Evolutionary conservation across 2,888 invertebrate species (phyloP), one percentile per base, ranked within the genome.

Genomic region (Ornithoptera alexandrae): DNA sequence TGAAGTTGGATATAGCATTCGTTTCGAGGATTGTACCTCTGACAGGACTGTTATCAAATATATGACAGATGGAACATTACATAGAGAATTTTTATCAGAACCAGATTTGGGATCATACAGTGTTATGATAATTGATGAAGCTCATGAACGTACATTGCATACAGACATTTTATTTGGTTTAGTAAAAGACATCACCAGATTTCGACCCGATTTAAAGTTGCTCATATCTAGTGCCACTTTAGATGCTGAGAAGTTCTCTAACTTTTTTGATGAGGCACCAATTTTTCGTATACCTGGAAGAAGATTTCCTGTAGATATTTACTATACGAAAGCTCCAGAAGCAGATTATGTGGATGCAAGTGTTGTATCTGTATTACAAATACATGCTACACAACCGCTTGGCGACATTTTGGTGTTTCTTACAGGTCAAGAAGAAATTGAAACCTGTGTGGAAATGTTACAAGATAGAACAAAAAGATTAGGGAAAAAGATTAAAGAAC

Each of bases 61-160:
- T 84, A 99, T 99, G 99, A 99, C 99, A 46, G 99, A 99, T 89
- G 99, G 99, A 80, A 99, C 99, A 81, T 89, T 99, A 60, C 97
- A 99, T 75, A 93, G 99, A 80, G 99, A 99, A 90, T 99, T 99
- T 86, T 93, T 99, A 2, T 97, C 98, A 60, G 99, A 99, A 87
- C 99, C 99, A 0, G 99, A 99, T 92, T 93, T 99, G 69, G 96
- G 96, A 59, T 96, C 97, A 2, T 99, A 99, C 88, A 98, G 97
- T 92, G 99, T 99, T 0, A 97, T 99, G 96, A 99, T 99, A 71
- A 98, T 99, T 82, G 99, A 99, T 87, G 99, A 99, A 93, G 99
- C 99, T 73, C 99, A 99, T 90, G 99, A 99, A 87, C 93, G 99
- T 59, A 99, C 99, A 0, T 93, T 99, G 2, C 99, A 99, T 83